Percentiles rank a stretch among this genome's conserved stretches.
Conservation (phyloP, 2,797 vertebrate genomes). For the Oreochromis grahami region DNA sequence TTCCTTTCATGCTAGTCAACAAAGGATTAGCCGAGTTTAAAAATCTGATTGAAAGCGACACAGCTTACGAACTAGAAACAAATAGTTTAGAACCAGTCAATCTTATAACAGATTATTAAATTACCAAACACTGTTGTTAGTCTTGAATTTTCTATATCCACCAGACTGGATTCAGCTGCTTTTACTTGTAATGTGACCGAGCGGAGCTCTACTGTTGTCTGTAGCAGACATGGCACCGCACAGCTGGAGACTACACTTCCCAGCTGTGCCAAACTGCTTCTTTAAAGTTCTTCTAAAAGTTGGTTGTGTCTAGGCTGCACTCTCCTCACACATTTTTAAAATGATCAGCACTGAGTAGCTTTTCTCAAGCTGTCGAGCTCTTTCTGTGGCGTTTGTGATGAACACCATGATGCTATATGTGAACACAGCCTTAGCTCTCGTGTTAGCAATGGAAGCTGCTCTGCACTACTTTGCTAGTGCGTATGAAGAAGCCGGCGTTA, state of each 20-base stretch:
- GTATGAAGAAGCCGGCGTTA: background rate
- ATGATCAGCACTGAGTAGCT: background rate
- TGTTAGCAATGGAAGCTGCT: background rate
- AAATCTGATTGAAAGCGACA: background rate
- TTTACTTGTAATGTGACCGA: background rate
- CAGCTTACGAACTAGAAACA: background rate
- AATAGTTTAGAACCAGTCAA: background rate
- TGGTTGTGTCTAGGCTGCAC: background rate
- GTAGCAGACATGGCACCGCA: background rate
- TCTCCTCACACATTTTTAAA: background rate
- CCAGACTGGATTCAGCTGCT: background rate
- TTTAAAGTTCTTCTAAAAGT: accelerated
- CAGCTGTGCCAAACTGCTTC: background rate
- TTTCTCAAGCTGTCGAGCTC: background rate
- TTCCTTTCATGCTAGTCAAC: background rate
- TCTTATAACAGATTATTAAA: background rate
- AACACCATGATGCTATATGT: accelerated
- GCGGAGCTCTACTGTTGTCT: background rate
- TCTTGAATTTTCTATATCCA: background rate
- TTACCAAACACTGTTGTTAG: background rate
- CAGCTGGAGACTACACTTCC: background rate
- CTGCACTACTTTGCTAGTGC: background rate
- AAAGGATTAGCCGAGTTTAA: background rate
- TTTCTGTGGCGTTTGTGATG: accelerated
- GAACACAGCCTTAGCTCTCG: background rate